Percentiles rank a stretch among this genome's conserved stretches.
phyloP scores from a whole-genome alignment of 2,113 vertebrate species.

The Lepisosteus oculatus region DNA sequence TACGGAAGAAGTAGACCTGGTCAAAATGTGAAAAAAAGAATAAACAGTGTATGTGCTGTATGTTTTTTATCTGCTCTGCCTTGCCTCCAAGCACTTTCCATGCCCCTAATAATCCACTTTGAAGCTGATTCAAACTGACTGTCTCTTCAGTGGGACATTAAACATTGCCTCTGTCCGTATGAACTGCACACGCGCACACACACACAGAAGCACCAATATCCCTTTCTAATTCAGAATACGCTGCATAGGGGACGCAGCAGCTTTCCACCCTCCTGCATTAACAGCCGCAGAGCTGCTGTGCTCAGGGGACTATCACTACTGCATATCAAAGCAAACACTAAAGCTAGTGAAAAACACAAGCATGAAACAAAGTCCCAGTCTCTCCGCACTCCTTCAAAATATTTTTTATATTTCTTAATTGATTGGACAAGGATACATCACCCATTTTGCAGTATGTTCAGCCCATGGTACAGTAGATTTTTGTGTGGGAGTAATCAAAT shows the following conservation, averaged over 20 bases:
- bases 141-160: slow-evolving; percentile 50
- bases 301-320: background rate
- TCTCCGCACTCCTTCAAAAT: too few relatives aligned
- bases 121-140: slow-evolving; percentile 53
- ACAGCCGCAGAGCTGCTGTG: background rate
- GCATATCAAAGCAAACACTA: background rate
- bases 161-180: slow-evolving; percentile 28
- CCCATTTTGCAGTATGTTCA: too few relatives aligned
- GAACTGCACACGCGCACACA: slow-evolving; percentile 1
- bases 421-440: too few relatives aligned
- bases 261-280: background rate
- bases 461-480: too few relatives aligned
- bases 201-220: background rate
- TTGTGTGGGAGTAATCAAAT: too few relatives aligned
- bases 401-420: too few relatives aligned
- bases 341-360: background rate
- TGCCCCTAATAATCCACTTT: slow-evolving; percentile 35
- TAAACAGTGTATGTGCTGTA: background rate
- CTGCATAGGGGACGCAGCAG: background rate
- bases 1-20: background rate
- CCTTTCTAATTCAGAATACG: background rate
- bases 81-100: slow-evolving; percentile 15
- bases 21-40: background rate
- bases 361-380: background rate
- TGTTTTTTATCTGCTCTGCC: background rate